phyloP scores from a whole-genome alignment of 2,888 invertebrate genomes.

The Syritta pipiens region DNA sequence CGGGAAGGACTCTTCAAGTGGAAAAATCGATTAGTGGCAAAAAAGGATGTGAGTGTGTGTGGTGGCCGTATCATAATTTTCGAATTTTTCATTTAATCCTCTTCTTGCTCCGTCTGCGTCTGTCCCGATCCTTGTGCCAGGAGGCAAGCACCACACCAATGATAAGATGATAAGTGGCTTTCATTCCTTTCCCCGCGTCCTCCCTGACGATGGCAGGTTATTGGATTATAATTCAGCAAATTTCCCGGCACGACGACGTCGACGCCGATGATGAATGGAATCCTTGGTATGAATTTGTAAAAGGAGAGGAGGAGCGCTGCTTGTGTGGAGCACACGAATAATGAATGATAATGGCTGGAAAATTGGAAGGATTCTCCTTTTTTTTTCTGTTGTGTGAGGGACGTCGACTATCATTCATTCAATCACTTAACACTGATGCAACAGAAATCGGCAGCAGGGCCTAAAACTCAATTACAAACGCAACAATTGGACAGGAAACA shows the following conservation, averaged over 20 bases:
- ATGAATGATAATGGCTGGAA: conserved; percentile 50
- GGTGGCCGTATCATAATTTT: conserved; percentile 46
- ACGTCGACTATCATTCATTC: no score
- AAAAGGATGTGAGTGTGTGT: conserved; percentile 10
- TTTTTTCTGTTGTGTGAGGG: no score
- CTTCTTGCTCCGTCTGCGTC: conserved; percentile 6
- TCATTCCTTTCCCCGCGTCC: conserved; percentile 25
- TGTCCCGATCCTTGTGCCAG: no score
- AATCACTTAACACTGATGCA: neutral
- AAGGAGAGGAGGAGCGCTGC: no score
- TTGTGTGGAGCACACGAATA: no score
- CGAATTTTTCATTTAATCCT: conserved; percentile 32
- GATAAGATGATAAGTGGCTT: conserved; percentile 63
- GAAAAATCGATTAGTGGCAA: conserved; percentile 58
- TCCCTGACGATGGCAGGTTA: conserved; percentile 52
- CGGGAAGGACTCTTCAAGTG: conserved; percentile 26
- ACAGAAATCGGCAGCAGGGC: neutral
- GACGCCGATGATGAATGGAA: no score
- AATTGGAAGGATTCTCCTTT: conserved; percentile 12
- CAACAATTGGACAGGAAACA: conserved; percentile 13
- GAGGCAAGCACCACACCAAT: no score
- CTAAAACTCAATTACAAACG: conserved; percentile 23
- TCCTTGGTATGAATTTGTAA: no score
- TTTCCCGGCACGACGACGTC: no score
- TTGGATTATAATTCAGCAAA: conserved; percentile 66